phyloP scores from a whole-genome alignment of 2,797 vertebrate species.

The Helarctos malayanus region DNA sequence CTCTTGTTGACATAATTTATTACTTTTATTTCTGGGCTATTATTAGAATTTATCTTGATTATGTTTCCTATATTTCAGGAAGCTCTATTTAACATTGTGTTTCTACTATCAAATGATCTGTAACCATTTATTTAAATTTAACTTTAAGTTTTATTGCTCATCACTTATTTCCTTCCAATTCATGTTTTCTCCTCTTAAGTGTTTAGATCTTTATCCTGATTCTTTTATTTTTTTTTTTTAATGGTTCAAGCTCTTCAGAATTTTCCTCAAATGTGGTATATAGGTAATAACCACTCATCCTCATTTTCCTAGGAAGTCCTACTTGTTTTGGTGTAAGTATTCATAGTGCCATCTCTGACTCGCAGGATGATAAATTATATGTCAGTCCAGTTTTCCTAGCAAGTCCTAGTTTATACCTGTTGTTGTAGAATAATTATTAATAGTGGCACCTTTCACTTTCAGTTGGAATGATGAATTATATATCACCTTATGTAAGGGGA shows the following conservation, averaged over 20 bases:
- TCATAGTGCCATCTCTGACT: neutral
- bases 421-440: slow-evolving; percentile 33
- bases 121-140: neutral
- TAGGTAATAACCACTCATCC: neutral
- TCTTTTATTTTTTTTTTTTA: neutral
- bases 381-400: neutral
- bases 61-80: neutral
- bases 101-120: neutral
- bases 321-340: neutral
- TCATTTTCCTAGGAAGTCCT: neutral
- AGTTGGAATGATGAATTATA: slow-evolving; percentile 32
- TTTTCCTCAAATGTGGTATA: neutral
- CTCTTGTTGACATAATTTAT: neutral
- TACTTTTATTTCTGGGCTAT: neutral
- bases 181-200: neutral
- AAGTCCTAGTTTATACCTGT: neutral
- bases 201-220: neutral
- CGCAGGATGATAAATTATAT: slow-evolving; percentile 41
- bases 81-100: neutral
- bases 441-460: neutral
- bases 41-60: slow-evolving; percentile 9
- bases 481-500: neutral
- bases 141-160: neutral
- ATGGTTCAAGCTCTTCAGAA: neutral
- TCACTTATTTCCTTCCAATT: neutral